A percentile compares a stretch with the other conserved stretches of the same genome.
Evolutionary conservation across 2,113 vertebrate species (phyloP).

Genomic region (Anser cygnoides): DNA sequence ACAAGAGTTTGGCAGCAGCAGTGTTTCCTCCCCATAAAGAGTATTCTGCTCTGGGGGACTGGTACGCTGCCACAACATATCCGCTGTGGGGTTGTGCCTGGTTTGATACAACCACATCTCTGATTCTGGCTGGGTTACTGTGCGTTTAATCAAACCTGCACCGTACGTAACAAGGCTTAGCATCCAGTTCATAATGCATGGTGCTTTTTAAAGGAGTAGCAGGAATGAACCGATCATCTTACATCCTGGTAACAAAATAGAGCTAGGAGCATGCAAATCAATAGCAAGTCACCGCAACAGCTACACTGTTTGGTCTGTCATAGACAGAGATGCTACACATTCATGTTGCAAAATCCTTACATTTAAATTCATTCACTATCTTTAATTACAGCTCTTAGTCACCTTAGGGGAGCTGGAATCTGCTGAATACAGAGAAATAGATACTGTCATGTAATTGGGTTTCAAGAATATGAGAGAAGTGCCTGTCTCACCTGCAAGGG

Average conservation of each 20-base stretch:
- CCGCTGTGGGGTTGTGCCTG: not conserved
- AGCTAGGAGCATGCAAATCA: not conserved
- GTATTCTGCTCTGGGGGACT: not conserved
- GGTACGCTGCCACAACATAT: not conserved
- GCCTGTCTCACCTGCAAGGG: constrained; percentile 23
- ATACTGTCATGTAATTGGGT: constrained; percentile 34
- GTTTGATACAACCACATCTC: not conserved
- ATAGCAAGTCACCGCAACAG: not conserved
- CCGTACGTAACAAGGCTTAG: not conserved
- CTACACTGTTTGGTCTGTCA: not conserved
- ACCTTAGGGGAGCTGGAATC: constrained; percentile 45
- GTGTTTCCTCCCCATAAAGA: not conserved
- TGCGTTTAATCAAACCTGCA: accelerated
- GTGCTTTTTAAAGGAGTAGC: not conserved
- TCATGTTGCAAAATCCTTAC: not conserved
- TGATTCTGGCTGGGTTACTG: not conserved
- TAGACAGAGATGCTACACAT: not conserved
- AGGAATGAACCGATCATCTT: not conserved
- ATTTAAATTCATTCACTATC: not conserved
- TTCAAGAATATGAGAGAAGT: constrained; percentile 32
- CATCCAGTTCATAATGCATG: not conserved
- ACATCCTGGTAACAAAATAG: not conserved
- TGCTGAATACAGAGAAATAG: constrained; percentile 31
- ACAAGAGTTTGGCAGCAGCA: not conserved
- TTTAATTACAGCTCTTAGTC: constrained; percentile 50